Evolutionary conservation across 2,888 invertebrate species (phyloP).

Genomic region (Steinernema hermaphroditum): DNA sequence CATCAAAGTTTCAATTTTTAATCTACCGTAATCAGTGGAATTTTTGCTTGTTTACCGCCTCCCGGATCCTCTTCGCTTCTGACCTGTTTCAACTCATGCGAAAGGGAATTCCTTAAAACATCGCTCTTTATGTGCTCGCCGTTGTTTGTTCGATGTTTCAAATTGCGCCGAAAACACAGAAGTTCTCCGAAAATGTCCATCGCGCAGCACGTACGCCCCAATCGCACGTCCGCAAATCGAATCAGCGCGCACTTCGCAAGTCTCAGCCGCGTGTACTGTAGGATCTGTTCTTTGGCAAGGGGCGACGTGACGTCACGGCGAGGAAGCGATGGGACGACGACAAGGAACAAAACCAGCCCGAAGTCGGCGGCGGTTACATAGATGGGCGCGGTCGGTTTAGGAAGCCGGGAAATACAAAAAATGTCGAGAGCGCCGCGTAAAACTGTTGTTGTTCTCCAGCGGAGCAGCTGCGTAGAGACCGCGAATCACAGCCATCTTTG

Average conservation of each 20-base stretch:
- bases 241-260: background rate
- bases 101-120: too few relatives aligned
- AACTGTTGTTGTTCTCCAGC: background rate
- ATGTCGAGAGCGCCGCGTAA: background rate
- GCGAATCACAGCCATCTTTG: background rate
- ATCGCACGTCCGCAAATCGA: background rate
- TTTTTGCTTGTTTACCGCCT: too few relatives aligned
- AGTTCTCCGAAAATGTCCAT: background rate
- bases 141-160: too few relatives aligned
- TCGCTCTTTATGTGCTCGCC: too few relatives aligned
- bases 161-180: background rate
- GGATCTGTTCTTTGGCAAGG: background rate
- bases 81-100: too few relatives aligned
- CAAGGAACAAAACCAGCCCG: slow-evolving; percentile 6
- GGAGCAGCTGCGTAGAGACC: background rate
- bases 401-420: background rate
- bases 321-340: background rate
- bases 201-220: background rate
- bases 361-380: slow-evolving; percentile 1
- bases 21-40: too few relatives aligned
- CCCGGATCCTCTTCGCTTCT: too few relatives aligned
- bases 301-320: background rate
- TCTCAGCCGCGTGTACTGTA: background rate
- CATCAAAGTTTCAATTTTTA: too few relatives aligned
- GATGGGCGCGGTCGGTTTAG: slow-evolving; percentile 10